Base-by-base conservation (phyloP, 2,888 invertebrate species). In the Patella ulyssiponensis region DNA sequence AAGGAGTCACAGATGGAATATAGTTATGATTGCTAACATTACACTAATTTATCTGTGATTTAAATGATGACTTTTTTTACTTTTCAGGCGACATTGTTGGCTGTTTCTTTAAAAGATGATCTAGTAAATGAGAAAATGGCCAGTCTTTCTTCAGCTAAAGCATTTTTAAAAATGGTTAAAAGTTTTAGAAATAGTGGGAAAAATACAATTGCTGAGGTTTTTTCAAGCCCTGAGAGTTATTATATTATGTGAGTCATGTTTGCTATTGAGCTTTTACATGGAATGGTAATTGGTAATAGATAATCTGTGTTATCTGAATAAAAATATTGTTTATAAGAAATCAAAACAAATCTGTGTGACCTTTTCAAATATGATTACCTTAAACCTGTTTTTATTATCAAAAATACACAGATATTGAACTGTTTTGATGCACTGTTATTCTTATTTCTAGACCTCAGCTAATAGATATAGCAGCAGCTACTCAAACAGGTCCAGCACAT, bases 401-500 rank as follows among this genome's bases (percentile, higher is more conserved):
- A 2, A 69, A 23, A 17, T 69, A 23, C 27, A 15, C 33, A 33
- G 54, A 74, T 74, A 53, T 76, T 76, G 64, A 69, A 14, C 69
- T 20, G 3, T 27, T 51, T 74, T 64, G 74, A 74, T 69, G 58
- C 17, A 69, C n/a, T n/a, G 44, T 51, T 69, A 69, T 64, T 76
- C 53, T 33, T 75, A 58, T 80, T 84, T 83, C 83, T 88, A 94
- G 93, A 81, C 92, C 93, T 9, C 95, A 95, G 89, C 86, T 96
- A 11, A 93, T 94, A 74, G 96, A 96, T 90, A 91, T 95, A 2
- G 91, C 94, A 52, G 95, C 95, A 0, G 94, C 95, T 0, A 93
- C 94, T 0, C 95, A 95, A 88, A 96, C 95, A 0, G 87, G 92
- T 4, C 93, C 94, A 3, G 93, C 95, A 0, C 95, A 96, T 88